Evolutionary conservation across 2,113 vertebrate genomes (phyloP), one percentile per base, ranked within the genome.

Genomic region (Syrmaticus mikado): DNA sequence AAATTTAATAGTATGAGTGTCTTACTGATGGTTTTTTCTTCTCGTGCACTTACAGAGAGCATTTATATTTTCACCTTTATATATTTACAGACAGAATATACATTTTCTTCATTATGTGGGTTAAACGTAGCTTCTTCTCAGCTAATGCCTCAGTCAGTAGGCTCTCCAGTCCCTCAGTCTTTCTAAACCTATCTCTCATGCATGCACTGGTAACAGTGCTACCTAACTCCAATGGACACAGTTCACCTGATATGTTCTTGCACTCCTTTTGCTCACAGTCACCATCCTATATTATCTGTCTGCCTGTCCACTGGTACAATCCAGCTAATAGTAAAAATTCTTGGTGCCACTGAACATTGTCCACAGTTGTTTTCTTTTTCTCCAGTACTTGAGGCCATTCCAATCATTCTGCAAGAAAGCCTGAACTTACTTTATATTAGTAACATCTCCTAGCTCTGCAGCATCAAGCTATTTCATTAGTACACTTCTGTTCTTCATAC

Each of bases 281-380:
- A 85, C 28, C 14, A 20, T 77, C 38, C n/a, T 21, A 21, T 65
- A 64, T 7, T 38, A 10, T 17, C 46, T 86, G 12, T 61, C 76
- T 21, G 48, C 36, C 64, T 80, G 50, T 28, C 25, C 13, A 17
- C 9, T 65, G 70, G 27, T 73, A 85, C 76, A 62, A 85, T 46
- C 14, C n/a, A 70, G 13, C 17, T 85, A 83, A 85, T 50, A 74
- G 32, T 60, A 40, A 57, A 90, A 94, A 92, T 68, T 71, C 28
- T 91, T 81, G 73, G 52, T 68, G 82, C 13, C 12, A 28, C 1
- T 50, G 70, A 86, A 81, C 75, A 64, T 48, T 36, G 75, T 5
- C 13, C 34, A n/a, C 41, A 77, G 25, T 90, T 90, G 71, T 85
- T 65, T 92, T 93, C 77, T 88, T 84, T 86, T 91, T 77, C 83